A percentile compares a stretch with the other conserved stretches of the same genome.
Conservation (phyloP, 2,797 vertebrate genomes). For the Cyclura pinguis region DNA sequence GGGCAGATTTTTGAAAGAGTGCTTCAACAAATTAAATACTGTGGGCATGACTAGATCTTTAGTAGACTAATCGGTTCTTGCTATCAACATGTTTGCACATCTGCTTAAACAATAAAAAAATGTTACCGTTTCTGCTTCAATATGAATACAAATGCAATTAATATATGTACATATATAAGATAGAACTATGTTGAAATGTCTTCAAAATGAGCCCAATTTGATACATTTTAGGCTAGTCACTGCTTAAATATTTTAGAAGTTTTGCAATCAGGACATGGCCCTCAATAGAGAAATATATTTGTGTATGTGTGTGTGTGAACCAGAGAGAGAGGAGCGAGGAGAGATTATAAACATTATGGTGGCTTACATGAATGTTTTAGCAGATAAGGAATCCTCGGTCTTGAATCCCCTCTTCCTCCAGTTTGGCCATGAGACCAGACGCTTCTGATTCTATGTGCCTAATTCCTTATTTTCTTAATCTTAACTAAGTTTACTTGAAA, state of each 20-base stretch:
- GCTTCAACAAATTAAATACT: conserved; percentile 79
- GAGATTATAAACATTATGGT: too few species aligned
- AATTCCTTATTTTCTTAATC: too few species aligned
- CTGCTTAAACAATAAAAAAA: conserved; percentile 75
- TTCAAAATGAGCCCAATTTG: neutral
- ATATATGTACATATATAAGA: conserved; percentile 59
- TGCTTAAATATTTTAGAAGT: conserved; percentile 2
- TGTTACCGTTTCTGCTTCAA: conserved; percentile 73
- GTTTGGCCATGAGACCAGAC: too few species aligned
- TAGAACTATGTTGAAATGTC: conserved; percentile 51
- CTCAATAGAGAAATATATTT: too few species aligned
- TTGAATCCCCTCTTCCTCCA: too few species aligned
- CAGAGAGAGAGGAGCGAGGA: too few species aligned
- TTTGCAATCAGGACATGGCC: neutral
- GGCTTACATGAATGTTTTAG: too few species aligned
- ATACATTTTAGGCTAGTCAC: neutral
- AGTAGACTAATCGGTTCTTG: conserved; percentile 78
- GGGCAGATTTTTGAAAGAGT: conserved; percentile 79
- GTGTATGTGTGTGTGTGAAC: too few species aligned
- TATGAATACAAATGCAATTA: conserved; percentile 79
- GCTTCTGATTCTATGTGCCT: too few species aligned
- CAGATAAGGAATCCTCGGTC: too few species aligned
- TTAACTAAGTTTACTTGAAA: too few species aligned
- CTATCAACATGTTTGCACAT: conserved; percentile 77
- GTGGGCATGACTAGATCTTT: conserved; percentile 74